A percentile compares a stretch with the other conserved stretches of the same genome.
Evolutionary conservation across 2,797 vertebrate genomes (phyloP).

Genomic region (Peromyscus melanophrys): DNA sequence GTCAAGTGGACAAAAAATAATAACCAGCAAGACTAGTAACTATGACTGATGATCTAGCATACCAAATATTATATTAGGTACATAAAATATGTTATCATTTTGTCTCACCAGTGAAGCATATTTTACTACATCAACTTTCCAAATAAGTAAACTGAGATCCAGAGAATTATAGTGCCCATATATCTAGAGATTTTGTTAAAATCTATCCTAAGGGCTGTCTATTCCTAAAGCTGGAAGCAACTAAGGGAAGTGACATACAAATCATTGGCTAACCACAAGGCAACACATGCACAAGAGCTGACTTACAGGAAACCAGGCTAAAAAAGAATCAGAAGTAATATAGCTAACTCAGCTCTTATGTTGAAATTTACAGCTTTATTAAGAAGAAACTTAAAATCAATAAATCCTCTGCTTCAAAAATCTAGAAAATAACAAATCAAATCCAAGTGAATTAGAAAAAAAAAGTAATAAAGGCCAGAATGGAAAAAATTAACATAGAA

Average conservation of each 20-base stretch:
- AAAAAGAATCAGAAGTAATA: constrained; percentile 7
- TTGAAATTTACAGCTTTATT: background rate
- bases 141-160: constrained; percentile 25
- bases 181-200: constrained; percentile 25
- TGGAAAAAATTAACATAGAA: constrained; percentile 54
- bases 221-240: background rate
- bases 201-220: background rate
- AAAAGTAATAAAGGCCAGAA: constrained; percentile 1
- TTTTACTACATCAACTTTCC: background rate
- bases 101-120: background rate
- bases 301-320: background rate
- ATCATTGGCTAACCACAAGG: background rate
- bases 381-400: background rate
- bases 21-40: background rate
- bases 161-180: constrained; percentile 2
- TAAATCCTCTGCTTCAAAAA: background rate
- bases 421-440: constrained; percentile 49
- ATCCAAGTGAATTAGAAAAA: constrained; percentile 10
- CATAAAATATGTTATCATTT: background rate
- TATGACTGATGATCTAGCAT: background rate
- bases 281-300: background rate
- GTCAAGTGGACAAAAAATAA: background rate
- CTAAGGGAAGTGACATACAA: background rate
- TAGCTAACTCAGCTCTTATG: background rate
- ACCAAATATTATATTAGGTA: background rate